Evolutionary conservation across 2,888 invertebrate species (phyloP), one percentile per base, ranked within the genome.

Genomic region (Dioctria rufipes): DNA sequence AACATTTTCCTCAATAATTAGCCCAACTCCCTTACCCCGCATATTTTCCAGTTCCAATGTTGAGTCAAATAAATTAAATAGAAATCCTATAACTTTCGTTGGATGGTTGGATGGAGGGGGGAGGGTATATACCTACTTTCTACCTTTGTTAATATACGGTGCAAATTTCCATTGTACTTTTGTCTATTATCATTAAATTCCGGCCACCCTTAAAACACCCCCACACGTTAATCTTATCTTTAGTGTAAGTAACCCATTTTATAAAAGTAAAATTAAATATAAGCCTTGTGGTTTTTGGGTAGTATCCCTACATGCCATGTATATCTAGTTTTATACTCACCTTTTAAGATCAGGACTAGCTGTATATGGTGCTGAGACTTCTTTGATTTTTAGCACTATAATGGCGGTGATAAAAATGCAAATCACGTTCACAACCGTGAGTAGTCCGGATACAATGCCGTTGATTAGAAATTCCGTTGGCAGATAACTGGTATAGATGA

Each of bases 321-420:
- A 51, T 3, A 37, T n/a, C 2, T 42, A n/a, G 5, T 42, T 60
- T 25, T 25, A 25, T 58, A 86, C 88, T 87, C 84, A 91, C 84
- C 94, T 90, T 83, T 93, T 91, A 73, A 95, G 89, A 85, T 93
- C 93, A 40, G 93, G 93, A 82, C 93, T 93, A 0, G 94, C 94
- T 0, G 94, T 94, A 85, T 94, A 93, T 0, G 95, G 95, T 75
- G 95, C 95, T 0, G 94, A 94, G 6, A 95, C 95, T 89, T 95
- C 95, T 87, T 96, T 96, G 83, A 95, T 94, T 92, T 95, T 95
- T 73, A 96, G 89, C 82, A 95, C 93, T 83, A 95, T 91, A 84
- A 95, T 92, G 3, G 95, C 95, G 75, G 95, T 94, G 84, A 94
- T 91, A 87, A 95, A 94, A 86, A 96, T 96, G 88, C 95, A 95